A percentile compares a stretch with the other conserved stretches of the same genome.
These are phyloP conservation scores for Rhincodon typus DNA, from an alignment of 2,797 vertebrate genomes.

Conservation along the genomic window DNA sequence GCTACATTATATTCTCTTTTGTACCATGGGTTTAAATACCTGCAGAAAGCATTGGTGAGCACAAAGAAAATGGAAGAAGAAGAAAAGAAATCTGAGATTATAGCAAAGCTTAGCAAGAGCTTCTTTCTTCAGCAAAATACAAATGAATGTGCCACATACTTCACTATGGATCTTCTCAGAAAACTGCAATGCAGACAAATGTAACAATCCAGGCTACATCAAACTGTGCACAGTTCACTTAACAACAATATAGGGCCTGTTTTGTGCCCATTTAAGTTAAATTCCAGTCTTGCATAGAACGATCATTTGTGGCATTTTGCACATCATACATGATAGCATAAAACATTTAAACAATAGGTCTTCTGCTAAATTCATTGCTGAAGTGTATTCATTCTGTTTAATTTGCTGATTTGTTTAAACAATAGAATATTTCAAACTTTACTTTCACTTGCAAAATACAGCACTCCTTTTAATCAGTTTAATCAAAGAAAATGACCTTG, in stretches of 20 bases:
- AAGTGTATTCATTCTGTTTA: neutral
- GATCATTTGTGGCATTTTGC: neutral
- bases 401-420: neutral
- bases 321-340: neutral
- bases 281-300: neutral
- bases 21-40: slow-evolving; percentile 99
- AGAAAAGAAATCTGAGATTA: slow-evolving; percentile 76
- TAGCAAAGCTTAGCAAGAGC: slow-evolving; percentile 79
- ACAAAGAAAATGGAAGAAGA: slow-evolving; percentile 75
- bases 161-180: slow-evolving; percentile 52
- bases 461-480: slow-evolving; percentile 7
- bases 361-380: neutral
- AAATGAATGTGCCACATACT: slow-evolving; percentile 64
- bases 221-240: slow-evolving; percentile 41
- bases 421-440: neutral
- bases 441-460: neutral
- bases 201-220: slow-evolving; percentile 47
- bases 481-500: neutral
- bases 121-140: slow-evolving; percentile 69
- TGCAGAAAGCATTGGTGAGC: slow-evolving; percentile 84
- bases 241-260: neutral
- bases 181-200: slow-evolving; percentile 49
- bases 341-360: neutral
- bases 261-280: neutral
- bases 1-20: slow-evolving; percentile 99